Conservation (phyloP, 1,140 invertebrate genomes). For the Dendrolimus kikuchii region DNA sequence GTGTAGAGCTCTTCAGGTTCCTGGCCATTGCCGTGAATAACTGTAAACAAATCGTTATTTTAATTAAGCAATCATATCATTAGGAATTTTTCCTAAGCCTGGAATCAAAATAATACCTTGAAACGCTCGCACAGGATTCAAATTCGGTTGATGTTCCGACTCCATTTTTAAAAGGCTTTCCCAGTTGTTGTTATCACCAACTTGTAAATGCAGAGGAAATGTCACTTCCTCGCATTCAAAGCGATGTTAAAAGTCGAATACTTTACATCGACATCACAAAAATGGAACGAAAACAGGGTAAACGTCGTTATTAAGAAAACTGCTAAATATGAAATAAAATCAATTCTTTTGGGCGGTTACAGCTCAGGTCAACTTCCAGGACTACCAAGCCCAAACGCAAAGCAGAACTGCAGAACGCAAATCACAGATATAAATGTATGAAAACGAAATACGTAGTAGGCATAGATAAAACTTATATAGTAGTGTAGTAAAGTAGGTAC, state of each 20-base stretch:
- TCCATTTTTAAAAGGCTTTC: slow-evolving; percentile 34
- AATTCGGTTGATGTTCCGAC: slow-evolving; percentile 51
- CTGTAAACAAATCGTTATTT: slow-evolving; percentile 22
- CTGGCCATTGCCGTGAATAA: slow-evolving; percentile 38
- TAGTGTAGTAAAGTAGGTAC: no score
- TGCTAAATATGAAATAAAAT: no score
- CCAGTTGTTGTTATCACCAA: slow-evolving; percentile 17
- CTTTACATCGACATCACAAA: neutral
- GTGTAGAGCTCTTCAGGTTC: slow-evolving; percentile 85
- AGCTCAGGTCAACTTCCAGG: no score
- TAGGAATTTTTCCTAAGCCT: slow-evolving; percentile 2
- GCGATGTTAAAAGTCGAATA: neutral
- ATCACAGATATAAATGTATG: no score
- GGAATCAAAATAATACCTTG: slow-evolving; percentile 31
- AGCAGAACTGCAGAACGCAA: no score
- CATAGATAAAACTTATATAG: no score
- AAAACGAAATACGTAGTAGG: no score
- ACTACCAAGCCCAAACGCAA: no score
- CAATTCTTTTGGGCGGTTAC: no score
- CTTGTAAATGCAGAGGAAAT: slow-evolving; percentile 7
- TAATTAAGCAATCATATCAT: slow-evolving; percentile 7
- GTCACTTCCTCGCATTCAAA: slow-evolving; percentile 15
- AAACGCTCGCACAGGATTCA: slow-evolving; percentile 50
- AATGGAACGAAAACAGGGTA: no score
- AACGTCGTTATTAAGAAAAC: no score